Evolutionary conservation across 2,888 invertebrate genomes (phyloP), one percentile per base, ranked within the genome.

Genomic region (Callyntrura guangdongensis): DNA sequence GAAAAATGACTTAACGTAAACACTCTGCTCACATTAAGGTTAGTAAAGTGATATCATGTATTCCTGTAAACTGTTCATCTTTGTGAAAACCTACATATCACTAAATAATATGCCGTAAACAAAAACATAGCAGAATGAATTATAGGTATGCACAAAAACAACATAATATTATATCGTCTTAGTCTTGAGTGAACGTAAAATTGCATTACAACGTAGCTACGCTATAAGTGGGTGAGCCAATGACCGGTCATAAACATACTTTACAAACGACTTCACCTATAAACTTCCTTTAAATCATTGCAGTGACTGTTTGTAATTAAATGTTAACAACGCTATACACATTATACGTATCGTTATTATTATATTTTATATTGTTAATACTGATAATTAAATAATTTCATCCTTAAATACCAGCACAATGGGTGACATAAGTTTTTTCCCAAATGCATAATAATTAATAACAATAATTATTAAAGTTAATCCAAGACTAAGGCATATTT

Each of bases 201-300:
- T 17, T 64, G 1, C 22, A 53, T 17, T 64, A 5, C 22, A 64
- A n/a, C 17, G 64, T 22, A 12, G n/a, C 11, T 64, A 17, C 12
- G 1, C 22, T 59, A 8, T 9, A 84, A 85, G 81, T 85, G 84
- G 84, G 84, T 77, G 85, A 90, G 89, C 89, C 89, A 90, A 90
- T 90, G 89, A 90, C 89, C 89, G 89, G 89, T 90, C 89, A 85
- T 74, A 87, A 25, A 79, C 17, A 14, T 56, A 79, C 53, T 3
- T 11, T 27, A 79, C 25, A 3, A 25, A 14, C 27, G 17, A 56
- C 59, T 79, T 59, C 6, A 59, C 5, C 11, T 27, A 9, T 59
- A 49, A 22, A 74, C 74, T 74, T 74, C 74, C 74, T 74, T 49
- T 74, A 11, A 49, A 22, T n/a, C 61, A 61, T n/a, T 49, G 17